These are phyloP conservation scores for Lampris megalopsis DNA, from an alignment of 2,113 vertebrate species.

Conservation along the genomic window DNA sequence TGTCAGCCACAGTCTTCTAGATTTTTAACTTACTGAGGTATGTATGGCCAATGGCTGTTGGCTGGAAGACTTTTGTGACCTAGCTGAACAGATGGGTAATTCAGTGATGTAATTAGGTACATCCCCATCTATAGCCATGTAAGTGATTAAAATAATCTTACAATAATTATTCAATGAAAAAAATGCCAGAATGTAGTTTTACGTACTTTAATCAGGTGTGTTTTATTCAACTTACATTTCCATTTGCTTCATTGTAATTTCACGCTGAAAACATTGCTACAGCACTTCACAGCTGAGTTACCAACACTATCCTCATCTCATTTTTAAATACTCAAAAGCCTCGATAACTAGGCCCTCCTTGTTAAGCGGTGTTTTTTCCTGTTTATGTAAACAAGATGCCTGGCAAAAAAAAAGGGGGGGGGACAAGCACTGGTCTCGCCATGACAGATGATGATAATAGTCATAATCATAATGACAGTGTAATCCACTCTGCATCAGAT, in stretches of 20 bases:
- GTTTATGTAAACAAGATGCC: conserved; percentile 24
- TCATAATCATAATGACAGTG: conserved; percentile 61
- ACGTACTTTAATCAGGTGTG: background rate
- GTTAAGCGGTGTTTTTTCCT: background rate
- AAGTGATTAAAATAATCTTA: too few relatives aligned
- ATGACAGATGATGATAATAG: conserved; percentile 38
- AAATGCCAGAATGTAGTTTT: background rate
- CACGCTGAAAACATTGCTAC: too few relatives aligned
- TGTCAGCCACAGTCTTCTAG: too few relatives aligned
- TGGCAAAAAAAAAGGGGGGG: conserved; percentile 17
- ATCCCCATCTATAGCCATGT: too few relatives aligned
- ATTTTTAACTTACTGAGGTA: too few relatives aligned
- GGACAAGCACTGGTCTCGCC: conserved; percentile 2
- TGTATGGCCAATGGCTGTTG: too few relatives aligned
- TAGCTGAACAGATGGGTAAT: too few relatives aligned
- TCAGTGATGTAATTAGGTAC: too few relatives aligned
- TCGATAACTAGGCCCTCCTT: background rate
- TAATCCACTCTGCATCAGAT: conserved; percentile 69
- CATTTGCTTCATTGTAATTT: too few relatives aligned
- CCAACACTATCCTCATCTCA: background rate
- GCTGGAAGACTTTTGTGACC: too few relatives aligned
- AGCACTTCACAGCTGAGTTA: background rate
- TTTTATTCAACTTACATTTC: too few relatives aligned
- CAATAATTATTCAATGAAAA: background rate
- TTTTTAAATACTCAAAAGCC: background rate